phyloP scores from a whole-genome alignment of 2,888 invertebrate genomes.

The Trisateles emortualis region DNA sequence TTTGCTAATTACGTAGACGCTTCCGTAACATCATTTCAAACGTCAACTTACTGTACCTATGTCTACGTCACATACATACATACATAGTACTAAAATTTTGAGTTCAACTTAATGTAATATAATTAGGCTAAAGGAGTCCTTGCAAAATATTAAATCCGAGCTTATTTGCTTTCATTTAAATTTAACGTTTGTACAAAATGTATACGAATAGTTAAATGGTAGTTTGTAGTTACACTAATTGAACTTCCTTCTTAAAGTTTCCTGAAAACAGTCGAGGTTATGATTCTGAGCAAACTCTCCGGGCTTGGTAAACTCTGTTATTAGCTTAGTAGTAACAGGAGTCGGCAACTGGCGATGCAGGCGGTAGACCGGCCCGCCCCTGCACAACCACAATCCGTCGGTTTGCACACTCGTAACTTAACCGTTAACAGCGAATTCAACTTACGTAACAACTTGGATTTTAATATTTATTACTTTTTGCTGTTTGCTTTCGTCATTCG shows the following conservation, averaged over 20 bases:
- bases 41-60: conserved; percentile 62
- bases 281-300: conserved; percentile 59
- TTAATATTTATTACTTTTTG: not conserved
- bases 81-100: not conserved
- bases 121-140: not conserved
- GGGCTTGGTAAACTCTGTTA: conserved; percentile 64
- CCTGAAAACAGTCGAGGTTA: conserved; percentile 40
- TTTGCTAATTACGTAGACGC: conserved; percentile 82
- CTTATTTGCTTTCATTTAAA: not conserved
- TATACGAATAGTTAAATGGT: not conserved
- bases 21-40: conserved; percentile 73
- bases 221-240: conserved; percentile 27
- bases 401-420: conserved; percentile 47
- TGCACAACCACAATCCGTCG: conserved; percentile 52
- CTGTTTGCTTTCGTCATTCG: not conserved
- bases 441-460: conserved; percentile 9
- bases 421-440: conserved; percentile 28
- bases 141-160: not conserved
- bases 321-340: conserved; percentile 72
- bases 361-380: conserved; percentile 54
- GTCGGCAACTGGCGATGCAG: conserved; percentile 52
- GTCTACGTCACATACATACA: conserved; percentile 5
- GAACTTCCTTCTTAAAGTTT: conserved; percentile 32
- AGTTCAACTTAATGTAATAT: not conserved
- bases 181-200: not conserved